Percentiles rank a stretch among this genome's conserved stretches.
These are phyloP conservation scores for Drosophila imparisetae DNA, from an alignment of 2,888 invertebrate species.

Conservation along the genomic window DNA sequence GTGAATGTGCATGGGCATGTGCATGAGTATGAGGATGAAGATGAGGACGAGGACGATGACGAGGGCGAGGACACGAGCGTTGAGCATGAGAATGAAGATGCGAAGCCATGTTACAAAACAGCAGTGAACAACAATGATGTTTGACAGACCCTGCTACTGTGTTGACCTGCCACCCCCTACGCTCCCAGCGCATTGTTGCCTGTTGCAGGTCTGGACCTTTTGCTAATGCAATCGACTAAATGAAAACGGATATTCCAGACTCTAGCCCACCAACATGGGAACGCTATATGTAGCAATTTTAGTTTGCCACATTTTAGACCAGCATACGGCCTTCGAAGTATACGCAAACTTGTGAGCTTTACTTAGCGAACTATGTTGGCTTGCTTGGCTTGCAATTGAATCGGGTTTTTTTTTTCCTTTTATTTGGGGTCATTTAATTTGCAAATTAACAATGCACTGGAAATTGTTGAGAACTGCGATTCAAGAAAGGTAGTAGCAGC, in stretches of 20 bases:
- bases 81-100: conserved; percentile 8
- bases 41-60: background rate
- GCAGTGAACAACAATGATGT: conserved; percentile 56
- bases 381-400: conserved; percentile 25
- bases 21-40: conserved; percentile 10
- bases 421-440: conserved; percentile 27
- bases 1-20: background rate
- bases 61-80: background rate
- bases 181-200: background rate
- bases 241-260: conserved; percentile 18
- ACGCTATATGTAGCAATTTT: conserved; percentile 25
- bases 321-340: background rate
- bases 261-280: conserved; percentile 2
- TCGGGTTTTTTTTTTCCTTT: background rate
- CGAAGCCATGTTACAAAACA: conserved; percentile 39
- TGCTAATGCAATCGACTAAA: conserved; percentile 51
- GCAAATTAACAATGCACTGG: conserved; percentile 34
- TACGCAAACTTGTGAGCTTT: conserved; percentile 8
- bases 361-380: conserved; percentile 24
- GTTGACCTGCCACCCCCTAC: background rate
- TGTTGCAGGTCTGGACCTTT: conserved; percentile 16
- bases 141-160: conserved; percentile 24
- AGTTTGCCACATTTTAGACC: conserved; percentile 16
- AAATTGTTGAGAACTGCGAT: conserved; percentile 1
- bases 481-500: conserved; percentile 2